A percentile compares a stretch with the other conserved stretches of the same genome.
Evolutionary conservation across 2,888 invertebrate genomes (phyloP).

Genomic region (Aporophyla lueneburgensis): DNA sequence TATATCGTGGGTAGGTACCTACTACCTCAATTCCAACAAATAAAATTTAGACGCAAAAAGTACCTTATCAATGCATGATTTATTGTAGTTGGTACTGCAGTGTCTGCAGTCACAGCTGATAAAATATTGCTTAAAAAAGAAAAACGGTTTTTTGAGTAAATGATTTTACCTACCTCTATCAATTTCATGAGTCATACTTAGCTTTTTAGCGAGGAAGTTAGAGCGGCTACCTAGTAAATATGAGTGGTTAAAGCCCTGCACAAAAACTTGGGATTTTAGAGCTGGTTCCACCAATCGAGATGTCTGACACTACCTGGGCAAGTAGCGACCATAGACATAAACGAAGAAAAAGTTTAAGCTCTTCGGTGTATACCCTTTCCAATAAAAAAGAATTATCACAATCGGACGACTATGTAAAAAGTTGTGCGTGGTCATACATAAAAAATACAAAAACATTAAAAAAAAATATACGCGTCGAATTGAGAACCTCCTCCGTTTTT

Average conservation of each 20-base stretch:
- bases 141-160: not conserved
- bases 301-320: conserved; percentile 70
- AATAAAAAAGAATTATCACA: no score
- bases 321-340: conserved; percentile 50
- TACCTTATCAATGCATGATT: not conserved
- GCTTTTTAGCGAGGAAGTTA: conserved; percentile 77
- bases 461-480: no score
- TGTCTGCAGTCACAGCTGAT: not conserved
- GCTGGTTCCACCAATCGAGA: conserved; percentile 85
- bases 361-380: no score
- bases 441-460: no score
- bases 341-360: no score
- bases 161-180: not conserved
- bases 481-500: no score
- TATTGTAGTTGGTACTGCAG: not conserved
- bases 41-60: not conserved
- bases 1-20: not conserved
- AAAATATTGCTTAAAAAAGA: not conserved
- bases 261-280: conserved; percentile 87
- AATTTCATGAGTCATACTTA: not conserved
- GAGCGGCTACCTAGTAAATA: conserved; percentile 70
- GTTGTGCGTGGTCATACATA: no score
- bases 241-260: conserved; percentile 76
- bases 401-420: no score
- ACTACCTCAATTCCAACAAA: not conserved